Evolutionary conservation across 35 echinoderm and acorn worm species (phyloP).

Genomic region (Patiria miniata): DNA sequence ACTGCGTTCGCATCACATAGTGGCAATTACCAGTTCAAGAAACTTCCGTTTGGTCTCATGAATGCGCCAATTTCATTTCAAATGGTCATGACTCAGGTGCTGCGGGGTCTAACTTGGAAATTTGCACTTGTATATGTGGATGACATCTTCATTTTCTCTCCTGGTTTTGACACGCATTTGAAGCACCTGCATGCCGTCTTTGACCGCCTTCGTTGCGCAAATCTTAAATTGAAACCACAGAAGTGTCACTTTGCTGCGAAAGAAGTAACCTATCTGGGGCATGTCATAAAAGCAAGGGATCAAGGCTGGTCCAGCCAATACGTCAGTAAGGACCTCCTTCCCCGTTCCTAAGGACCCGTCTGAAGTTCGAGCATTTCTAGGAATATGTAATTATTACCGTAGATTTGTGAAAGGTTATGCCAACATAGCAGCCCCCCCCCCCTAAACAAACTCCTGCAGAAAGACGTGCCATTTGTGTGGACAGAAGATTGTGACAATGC

Average conservation of each 20-base stretch:
- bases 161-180: conserved; percentile 42
- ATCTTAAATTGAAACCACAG: conserved; percentile 60
- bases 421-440: conserved; percentile 45
- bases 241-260: conserved; percentile 65
- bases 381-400: conserved; percentile 53
- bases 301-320: conserved; percentile 40
- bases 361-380: conserved; percentile 59
- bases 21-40: conserved; percentile 51
- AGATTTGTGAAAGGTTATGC: conserved; percentile 66
- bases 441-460: conserved; percentile 53
- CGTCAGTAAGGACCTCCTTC: conserved; percentile 11
- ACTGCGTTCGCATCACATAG: conserved; percentile 58
- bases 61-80: conserved; percentile 53
- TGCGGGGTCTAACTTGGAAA: too few species aligned
- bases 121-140: conserved; percentile 59
- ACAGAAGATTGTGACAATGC: conserved; percentile 53
- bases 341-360: conserved; percentile 44
- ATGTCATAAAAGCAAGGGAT: conserved; percentile 63
- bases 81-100: conserved; percentile 53
- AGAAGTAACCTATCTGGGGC: conserved; percentile 60
- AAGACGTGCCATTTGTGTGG: conserved; percentile 56
- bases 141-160: conserved; percentile 34
- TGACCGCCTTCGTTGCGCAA: conserved; percentile 42
- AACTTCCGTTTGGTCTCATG: conserved; percentile 55
- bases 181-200: conserved; percentile 47